Evolutionary conservation across 2,797 vertebrate genomes (phyloP).

Genomic region (Crocodylus rhombifer): DNA sequence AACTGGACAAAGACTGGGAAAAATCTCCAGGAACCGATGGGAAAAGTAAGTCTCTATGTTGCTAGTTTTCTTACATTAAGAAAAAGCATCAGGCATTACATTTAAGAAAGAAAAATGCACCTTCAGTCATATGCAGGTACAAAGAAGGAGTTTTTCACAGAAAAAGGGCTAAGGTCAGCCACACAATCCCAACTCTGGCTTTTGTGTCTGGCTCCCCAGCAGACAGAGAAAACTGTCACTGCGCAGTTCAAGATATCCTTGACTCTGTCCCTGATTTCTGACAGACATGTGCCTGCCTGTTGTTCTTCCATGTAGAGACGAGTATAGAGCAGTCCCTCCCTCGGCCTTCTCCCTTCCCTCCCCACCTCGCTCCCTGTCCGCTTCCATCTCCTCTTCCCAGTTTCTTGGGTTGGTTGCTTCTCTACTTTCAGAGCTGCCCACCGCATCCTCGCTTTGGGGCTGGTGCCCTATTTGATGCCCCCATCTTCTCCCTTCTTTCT

Average conservation of each 20-base stretch:
- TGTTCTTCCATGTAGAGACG: accelerated
- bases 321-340: accelerated
- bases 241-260: accelerated
- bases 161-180: background rate
- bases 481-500: background rate
- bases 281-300: accelerated
- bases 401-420: background rate
- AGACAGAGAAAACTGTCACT: accelerated
- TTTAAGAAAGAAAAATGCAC: background rate
- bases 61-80: background rate
- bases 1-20: background rate
- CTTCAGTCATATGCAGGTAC: accelerated
- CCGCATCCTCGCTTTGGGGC: background rate
- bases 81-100: background rate
- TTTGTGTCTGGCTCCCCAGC: background rate
- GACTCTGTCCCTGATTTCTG: too few species aligned
- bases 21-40: background rate
- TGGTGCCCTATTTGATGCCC: background rate
- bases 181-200: background rate
- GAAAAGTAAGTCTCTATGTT: background rate
- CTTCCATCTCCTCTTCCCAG: background rate
- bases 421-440: background rate
- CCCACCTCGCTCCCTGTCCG: background rate
- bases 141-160: background rate
- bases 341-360: accelerated